Base-by-base conservation (phyloP, 2,888 invertebrate species). In the Ectemnius lituratus region DNA sequence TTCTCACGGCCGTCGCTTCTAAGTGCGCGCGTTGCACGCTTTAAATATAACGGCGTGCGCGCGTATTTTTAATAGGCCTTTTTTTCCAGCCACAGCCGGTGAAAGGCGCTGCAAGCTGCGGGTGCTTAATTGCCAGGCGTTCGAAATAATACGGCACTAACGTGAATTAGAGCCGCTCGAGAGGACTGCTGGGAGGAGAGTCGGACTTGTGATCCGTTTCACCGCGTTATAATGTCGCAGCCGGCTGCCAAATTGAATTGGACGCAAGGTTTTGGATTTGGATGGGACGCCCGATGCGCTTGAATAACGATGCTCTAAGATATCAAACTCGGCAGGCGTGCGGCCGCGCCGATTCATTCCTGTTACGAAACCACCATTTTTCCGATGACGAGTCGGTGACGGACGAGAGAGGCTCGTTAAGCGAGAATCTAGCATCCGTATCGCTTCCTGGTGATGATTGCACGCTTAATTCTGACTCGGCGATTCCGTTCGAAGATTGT, bases 1-100 rank as follows among this genome's bases (percentile, higher is more conserved):
- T 37, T 11, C 28, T 56, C 23, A 6, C 18, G 37, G 63, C 67
- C 47, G 62, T 2, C 37, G 37, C 62, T 69, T 56, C 13, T 56
- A 14, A 62, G n/a, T 20, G 27, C 27, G 60, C 49, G 49, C 67
- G 52, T 37, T 37, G 11, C 16, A 52, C 52, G 16, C 52, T 52
- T 52, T 5, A 52, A 52, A 52, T 52, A 52, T 37, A 37, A 37
- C 52, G 6, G 52, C 52, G 52, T 14, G n/a, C 16, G 37, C 14
- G 16, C 16, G 52, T 52, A 52, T 52, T 52, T 52, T 52, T 52
- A 52, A 52, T 37, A 52, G 52, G 37, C 8, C 37, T 11, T 52
- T 14, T 49, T 52, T 52, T 52, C n/a, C 52, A 14, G 14, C 37
- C 37, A 1, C 37, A n/a, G 14, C 52, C 16, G 16, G 52, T 52